These are phyloP conservation scores for Eupeodes latifasciatus DNA, from an alignment of 2,888 invertebrate species.

Conservation along the genomic window DNA sequence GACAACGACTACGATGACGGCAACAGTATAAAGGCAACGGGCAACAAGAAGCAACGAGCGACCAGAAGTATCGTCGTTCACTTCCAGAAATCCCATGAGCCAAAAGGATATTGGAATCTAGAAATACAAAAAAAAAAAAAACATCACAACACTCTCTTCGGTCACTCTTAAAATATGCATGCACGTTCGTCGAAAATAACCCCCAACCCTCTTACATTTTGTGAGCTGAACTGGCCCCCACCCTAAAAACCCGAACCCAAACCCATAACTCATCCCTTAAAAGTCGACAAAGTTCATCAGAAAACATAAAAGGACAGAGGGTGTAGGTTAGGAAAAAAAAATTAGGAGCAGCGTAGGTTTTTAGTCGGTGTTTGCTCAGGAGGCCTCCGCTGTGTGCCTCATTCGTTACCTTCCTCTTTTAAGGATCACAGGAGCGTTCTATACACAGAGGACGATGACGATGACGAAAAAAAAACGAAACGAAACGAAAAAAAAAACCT, in stretches of 20 bases:
- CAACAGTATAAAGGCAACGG: background rate
- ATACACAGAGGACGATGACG: slow-evolving; percentile 39
- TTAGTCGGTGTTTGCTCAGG: slow-evolving; percentile 75
- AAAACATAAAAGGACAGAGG: slow-evolving; percentile 71
- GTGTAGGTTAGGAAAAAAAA: slow-evolving; percentile 46
- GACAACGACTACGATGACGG: background rate
- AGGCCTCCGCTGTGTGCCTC: slow-evolving; percentile 72
- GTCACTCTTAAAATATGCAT: slow-evolving; percentile 75
- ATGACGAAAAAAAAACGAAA: background rate
- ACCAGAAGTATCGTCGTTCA: slow-evolving; percentile 38
- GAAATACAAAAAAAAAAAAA: slow-evolving; percentile 47
- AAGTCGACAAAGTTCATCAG: slow-evolving; percentile 74
- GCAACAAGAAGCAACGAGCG: too few species aligned
- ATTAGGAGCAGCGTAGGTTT: slow-evolving; percentile 75
- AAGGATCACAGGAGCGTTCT: slow-evolving; percentile 68
- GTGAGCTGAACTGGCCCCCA: background rate
- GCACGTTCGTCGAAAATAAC: slow-evolving; percentile 69
- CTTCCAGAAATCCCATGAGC: slow-evolving; percentile 49
- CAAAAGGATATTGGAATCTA: slow-evolving; percentile 68
- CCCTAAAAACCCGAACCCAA: background rate
- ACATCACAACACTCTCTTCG: slow-evolving; percentile 52
- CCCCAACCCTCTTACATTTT: slow-evolving; percentile 14
- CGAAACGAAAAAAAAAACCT: background rate
- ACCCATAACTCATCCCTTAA: slow-evolving; percentile 38
- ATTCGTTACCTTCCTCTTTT: slow-evolving; percentile 72